Conservation (phyloP, 2,113 vertebrate genomes). For the Aplodontia rufa region DNA sequence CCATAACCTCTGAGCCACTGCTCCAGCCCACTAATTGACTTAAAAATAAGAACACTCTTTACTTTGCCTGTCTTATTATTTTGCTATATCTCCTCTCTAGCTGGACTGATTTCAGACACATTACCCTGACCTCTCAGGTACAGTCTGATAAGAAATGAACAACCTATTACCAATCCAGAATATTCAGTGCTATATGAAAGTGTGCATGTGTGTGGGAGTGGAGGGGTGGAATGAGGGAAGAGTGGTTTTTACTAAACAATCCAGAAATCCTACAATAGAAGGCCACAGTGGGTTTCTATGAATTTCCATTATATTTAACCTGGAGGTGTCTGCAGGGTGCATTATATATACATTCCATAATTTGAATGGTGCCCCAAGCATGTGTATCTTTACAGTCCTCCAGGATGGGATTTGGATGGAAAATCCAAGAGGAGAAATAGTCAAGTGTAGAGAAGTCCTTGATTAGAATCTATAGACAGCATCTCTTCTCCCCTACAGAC, state of each 20-base stretch:
- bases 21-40: too few relatives aligned
- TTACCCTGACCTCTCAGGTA: neutral
- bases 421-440: neutral
- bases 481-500: neutral
- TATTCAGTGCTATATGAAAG: neutral
- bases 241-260: neutral
- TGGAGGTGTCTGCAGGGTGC: neutral
- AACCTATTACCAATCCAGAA: neutral
- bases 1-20: too few relatives aligned
- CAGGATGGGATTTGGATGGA: neutral
- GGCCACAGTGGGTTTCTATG: neutral
- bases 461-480: neutral
- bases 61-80: neutral
- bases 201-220: neutral
- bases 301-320: neutral
- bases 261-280: conserved; percentile 26
- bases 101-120: neutral
- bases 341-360: neutral
- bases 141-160: neutral
- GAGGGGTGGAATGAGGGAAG: neutral
- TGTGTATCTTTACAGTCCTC: neutral
- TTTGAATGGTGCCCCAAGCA: neutral
- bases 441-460: neutral
- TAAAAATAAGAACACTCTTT: neutral
- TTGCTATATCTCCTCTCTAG: neutral